Base-by-base conservation (phyloP, 1,140 invertebrate species). In the Drosophila pseudoananassae region DNA sequence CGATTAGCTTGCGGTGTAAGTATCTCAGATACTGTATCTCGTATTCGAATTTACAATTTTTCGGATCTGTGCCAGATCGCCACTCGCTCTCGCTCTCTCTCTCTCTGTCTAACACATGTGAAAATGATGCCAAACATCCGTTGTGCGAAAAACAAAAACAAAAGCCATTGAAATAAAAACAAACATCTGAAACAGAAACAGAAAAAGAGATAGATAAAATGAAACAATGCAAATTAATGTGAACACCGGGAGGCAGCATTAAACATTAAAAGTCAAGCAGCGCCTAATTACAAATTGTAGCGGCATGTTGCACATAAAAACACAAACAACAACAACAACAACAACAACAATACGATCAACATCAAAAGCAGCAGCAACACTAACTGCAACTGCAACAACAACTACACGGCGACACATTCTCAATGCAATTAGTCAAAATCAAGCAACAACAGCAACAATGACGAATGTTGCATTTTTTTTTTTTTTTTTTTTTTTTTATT, bases 161-260 rank as follows among this genome's bases (percentile, higher is more conserved):
- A 57, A 52, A 50, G 54, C 43, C 15, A 43, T n/a, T 36, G 10
- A 10, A 36, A 31, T 31, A 45, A 17, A 64, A 33, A 36, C 56
- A 65, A 45, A 43, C 43, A 53, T 7, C 43, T 15, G 29, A 55
- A 51, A 40, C 15, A 12, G 7, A 60, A 40, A n/a, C n/a, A n/a
- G n/a, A n/a, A n/a, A n/a, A n/a, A n/a, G n/a, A 43, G 40, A 43
- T 56, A 55, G 25, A 56, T 61, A 68, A 72, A 70, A 73, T 27
- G 15, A 50, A 76, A 85, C 82, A 87, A 87, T 88, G 83, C 75
- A 85, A 87, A 85, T 85, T 82, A 88, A 87, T 88, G 78, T 88
- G 82, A 76, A 63, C 73, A 77, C 65, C 49, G 49, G 63, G 15
- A 36, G 53, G 46, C 15, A 61, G 29, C 54, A 71, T 50, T 54